Evolutionary conservation across 2,113 vertebrate genomes (phyloP).

Genomic region (Chloropsis cyanopogon): DNA sequence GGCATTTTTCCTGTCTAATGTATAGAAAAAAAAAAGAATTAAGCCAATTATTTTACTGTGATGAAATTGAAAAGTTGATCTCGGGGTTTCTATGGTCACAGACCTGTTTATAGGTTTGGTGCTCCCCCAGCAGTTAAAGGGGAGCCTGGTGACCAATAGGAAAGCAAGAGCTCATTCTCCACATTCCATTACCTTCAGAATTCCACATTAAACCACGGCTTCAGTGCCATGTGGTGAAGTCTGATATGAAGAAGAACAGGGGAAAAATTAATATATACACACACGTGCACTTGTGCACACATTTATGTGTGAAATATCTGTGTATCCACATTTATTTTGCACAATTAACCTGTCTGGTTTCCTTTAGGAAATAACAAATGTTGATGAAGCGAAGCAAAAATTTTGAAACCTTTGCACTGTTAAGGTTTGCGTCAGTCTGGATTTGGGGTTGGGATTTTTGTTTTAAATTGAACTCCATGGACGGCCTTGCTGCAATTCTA

Average conservation of each 20-base stretch:
- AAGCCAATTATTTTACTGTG: not conserved
- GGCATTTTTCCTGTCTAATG: not conserved
- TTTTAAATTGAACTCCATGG: not conserved
- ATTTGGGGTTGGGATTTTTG: not conserved
- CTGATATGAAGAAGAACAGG: constrained; percentile 5
- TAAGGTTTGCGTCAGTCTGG: not conserved
- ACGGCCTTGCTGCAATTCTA: constrained; percentile 28
- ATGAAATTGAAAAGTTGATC: constrained; percentile 2
- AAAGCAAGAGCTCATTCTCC: constrained; percentile 46
- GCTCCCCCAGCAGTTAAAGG: constrained; percentile 9
- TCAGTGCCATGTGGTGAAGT: not conserved
- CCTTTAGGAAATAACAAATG: not conserved
- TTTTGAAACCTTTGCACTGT: not conserved
- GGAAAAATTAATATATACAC: not conserved
- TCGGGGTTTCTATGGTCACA: constrained; percentile 54
- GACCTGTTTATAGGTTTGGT: constrained; percentile 44
- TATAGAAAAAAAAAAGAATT: not conserved
- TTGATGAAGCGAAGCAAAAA: not conserved
- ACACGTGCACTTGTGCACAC: too few species aligned
- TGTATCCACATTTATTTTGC: not conserved
- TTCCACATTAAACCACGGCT: constrained; percentile 42
- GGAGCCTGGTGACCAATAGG: constrained; percentile 26
- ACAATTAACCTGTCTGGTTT: not conserved
- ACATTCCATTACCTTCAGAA: constrained; percentile 52
- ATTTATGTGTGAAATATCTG: not conserved